These are phyloP conservation scores for Hypomecis punctinalis DNA, from an alignment of 2,888 invertebrate species.

Conservation along the genomic window DNA sequence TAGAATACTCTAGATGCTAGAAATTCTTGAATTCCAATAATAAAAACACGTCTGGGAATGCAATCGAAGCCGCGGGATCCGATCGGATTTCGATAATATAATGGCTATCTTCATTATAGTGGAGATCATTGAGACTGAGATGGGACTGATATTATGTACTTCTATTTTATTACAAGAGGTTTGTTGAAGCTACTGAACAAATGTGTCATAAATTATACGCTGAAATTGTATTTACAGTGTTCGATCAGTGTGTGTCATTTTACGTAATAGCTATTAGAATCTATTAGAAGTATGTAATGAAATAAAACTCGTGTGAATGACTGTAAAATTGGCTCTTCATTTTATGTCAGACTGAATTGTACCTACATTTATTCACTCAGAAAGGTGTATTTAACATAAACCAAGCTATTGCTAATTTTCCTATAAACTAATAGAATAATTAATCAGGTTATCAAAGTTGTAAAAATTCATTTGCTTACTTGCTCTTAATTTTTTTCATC, in stretches of 20 bases:
- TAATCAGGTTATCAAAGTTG: neutral
- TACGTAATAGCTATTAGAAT: too few species aligned
- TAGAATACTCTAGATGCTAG: neutral
- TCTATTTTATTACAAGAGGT: neutral
- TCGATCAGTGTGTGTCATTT: too few species aligned
- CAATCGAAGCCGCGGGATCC: slow-evolving; percentile 25
- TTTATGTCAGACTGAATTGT: neutral
- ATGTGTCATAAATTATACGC: too few species aligned
- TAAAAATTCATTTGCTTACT: neutral
- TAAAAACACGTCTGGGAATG: slow-evolving; percentile 34
- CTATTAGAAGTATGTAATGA: too few species aligned
- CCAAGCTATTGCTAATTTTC: neutral
- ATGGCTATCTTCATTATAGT: slow-evolving; percentile 21
- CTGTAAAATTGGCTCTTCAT: neutral
- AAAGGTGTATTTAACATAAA: too few species aligned
- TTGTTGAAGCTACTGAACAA: neutral
- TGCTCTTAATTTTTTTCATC: too few species aligned
- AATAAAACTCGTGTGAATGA: neutral
- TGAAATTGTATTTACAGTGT: too few species aligned
- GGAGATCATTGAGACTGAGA: neutral
- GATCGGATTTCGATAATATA: slow-evolving; percentile 23
- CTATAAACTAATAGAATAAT: neutral
- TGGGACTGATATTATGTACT: slow-evolving; percentile 4
- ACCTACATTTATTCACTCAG: too few species aligned
- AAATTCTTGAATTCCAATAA: slow-evolving; percentile 20